Evolutionary conservation across 2,797 vertebrate genomes (phyloP).

Genomic region (Sebastes wilsoni): DNA sequence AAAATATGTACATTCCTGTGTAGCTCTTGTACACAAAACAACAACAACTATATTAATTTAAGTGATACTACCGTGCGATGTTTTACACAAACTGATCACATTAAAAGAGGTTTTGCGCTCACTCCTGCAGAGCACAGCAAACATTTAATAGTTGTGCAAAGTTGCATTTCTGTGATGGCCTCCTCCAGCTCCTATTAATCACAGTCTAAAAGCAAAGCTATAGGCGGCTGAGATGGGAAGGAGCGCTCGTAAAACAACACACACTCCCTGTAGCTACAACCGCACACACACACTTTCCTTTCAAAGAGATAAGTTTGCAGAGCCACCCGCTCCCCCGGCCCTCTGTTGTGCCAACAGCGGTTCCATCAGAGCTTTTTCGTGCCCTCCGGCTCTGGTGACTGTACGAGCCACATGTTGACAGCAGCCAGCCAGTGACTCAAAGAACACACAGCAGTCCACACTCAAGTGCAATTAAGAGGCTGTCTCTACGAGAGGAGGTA

Average conservation of each 20-base stretch:
- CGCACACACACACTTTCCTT: constrained; percentile 43
- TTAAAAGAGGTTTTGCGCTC: constrained; percentile 22
- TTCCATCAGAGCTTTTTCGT: constrained; percentile 48
- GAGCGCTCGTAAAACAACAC: constrained; percentile 63
- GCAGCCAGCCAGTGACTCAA: constrained; percentile 34
- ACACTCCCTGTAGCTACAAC: constrained; percentile 43
- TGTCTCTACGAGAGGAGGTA: background rate
- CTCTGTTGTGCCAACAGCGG: constrained; percentile 54
- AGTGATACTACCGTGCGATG: background rate
- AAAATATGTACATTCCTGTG: background rate
- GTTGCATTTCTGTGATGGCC: constrained; percentile 70
- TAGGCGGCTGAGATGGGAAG: constrained; percentile 50
- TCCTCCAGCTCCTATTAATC: constrained; percentile 70
- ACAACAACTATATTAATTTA: background rate
- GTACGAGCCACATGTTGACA: constrained; percentile 53
- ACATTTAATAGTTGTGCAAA: constrained; percentile 72
- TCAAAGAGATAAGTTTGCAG: constrained; percentile 64
- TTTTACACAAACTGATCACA: constrained; percentile 48
- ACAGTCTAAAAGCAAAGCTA: constrained; percentile 68
- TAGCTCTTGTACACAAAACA: background rate
- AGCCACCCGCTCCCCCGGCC: constrained; percentile 30
- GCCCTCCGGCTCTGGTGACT: constrained; percentile 59
- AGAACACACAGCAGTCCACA: constrained; percentile 13
- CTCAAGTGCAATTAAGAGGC: constrained; percentile 10
- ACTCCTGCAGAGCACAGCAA: constrained; percentile 60